Percentiles rank a stretch among this genome's conserved stretches.
phyloP scores from a whole-genome alignment of 1,140 invertebrate genomes.

The Pogonomyrmex barbatus region DNA sequence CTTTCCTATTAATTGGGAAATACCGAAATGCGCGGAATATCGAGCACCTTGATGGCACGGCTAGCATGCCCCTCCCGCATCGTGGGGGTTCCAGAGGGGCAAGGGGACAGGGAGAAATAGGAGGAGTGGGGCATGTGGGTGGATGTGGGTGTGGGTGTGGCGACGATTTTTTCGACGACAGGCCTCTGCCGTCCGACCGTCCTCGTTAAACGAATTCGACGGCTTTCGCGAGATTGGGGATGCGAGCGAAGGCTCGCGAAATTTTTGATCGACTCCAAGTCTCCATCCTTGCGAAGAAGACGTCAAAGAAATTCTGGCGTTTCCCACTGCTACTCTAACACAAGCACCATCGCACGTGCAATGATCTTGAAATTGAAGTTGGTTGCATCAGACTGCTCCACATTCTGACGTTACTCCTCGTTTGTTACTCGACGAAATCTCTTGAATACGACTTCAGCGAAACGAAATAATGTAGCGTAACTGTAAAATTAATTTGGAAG shows the following conservation, averaged over 20 bases:
- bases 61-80: constrained; percentile 70
- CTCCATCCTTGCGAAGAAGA: constrained; percentile 13
- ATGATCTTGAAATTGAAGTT: background rate
- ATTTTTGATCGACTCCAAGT: constrained; percentile 71
- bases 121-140: constrained; percentile 61
- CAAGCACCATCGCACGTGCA: background rate
- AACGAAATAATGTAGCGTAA: background rate
- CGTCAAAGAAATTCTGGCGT: background rate
- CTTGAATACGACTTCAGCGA: background rate
- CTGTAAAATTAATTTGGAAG: background rate
- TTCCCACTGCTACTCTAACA: too few relatives aligned
- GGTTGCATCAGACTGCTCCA: background rate
- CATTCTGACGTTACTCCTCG: background rate
- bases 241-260: constrained; percentile 66
- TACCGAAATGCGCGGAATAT: constrained; percentile 77
- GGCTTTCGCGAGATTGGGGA: constrained; percentile 76
- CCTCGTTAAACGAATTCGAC: constrained; percentile 78
- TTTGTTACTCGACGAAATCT: background rate
- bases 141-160: constrained; percentile 73
- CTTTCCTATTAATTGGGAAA: constrained; percentile 77
- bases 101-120: constrained; percentile 34
- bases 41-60: constrained; percentile 76
- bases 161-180: constrained; percentile 78
- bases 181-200: constrained; percentile 73
- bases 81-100: constrained; percentile 55